These are phyloP conservation scores for Cotesia typhae DNA, from an alignment of 1,140 invertebrate species.

Conservation along the genomic window DNA sequence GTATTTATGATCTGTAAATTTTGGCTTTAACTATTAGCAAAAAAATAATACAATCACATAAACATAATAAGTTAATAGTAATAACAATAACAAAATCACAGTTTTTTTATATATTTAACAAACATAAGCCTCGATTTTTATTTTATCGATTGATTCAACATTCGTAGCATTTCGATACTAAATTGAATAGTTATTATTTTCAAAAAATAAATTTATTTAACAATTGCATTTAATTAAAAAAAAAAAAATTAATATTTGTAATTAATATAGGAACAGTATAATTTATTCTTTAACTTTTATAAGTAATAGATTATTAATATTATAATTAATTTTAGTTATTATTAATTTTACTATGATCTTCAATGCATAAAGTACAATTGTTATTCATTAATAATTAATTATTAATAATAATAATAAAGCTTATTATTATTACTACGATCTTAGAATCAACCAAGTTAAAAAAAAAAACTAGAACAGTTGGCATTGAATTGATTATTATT, in stretches of 20 bases:
- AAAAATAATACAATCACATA: conserved; percentile 18
- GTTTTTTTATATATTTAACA: conserved; percentile 32
- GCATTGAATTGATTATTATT: neutral
- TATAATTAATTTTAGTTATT: too few relatives aligned
- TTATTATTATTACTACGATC: neutral
- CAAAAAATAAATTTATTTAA: conserved; percentile 29
- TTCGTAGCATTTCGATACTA: neutral
- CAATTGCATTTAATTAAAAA: conserved; percentile 32
- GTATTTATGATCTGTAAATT: conserved; percentile 61
- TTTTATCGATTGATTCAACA: neutral
- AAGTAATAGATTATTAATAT: conserved; percentile 16
- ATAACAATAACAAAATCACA: conserved; percentile 22
- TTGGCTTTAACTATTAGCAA: conserved; percentile 48
- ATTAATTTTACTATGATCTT: neutral
- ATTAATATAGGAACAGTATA: conserved; percentile 34
- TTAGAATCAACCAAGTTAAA: neutral
- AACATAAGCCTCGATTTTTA: conserved; percentile 1
- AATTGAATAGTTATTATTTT: conserved; percentile 16
- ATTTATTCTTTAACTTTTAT: conserved; percentile 35
- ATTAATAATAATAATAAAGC: neutral
- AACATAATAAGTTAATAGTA: neutral
- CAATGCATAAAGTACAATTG: conserved; percentile 33
- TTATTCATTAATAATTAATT: conserved; percentile 9
- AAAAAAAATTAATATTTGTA: conserved; percentile 16
- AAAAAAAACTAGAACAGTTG: neutral